Evolutionary conservation across 1,140 invertebrate species (phyloP).

Genomic region (Bombyx mandarina): DNA sequence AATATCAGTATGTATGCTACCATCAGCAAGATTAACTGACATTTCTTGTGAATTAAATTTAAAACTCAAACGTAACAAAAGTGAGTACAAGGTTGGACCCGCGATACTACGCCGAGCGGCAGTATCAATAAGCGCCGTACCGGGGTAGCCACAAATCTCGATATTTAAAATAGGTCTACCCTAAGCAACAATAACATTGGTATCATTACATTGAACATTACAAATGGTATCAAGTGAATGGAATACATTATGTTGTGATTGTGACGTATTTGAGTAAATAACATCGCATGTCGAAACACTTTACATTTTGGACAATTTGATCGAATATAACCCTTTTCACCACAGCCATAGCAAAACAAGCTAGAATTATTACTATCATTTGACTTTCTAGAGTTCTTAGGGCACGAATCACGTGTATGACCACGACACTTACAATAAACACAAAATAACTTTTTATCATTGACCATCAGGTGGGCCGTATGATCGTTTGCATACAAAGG

Average conservation of each 20-base stretch:
- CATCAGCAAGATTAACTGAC: constrained; percentile 2
- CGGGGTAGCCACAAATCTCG: background rate
- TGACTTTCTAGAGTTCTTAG: too few relatives aligned
- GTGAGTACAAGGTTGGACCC: background rate
- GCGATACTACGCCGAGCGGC: constrained; percentile 3
- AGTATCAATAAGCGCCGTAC: constrained; percentile 2
- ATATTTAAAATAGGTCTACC: constrained; percentile 3
- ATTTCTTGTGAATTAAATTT: constrained; percentile 1
- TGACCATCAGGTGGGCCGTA: too few relatives aligned
- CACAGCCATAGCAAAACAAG: too few relatives aligned
- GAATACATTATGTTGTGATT: too few relatives aligned
- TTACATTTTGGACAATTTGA: background rate
- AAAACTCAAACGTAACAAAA: constrained; percentile 1
- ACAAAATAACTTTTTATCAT: too few relatives aligned
- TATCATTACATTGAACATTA: background rate
- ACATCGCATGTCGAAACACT: background rate
- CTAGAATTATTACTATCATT: too few relatives aligned
- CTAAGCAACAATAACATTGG: background rate
- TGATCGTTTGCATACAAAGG: too few relatives aligned
- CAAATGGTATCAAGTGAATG: too few relatives aligned
- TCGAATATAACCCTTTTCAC: too few relatives aligned
- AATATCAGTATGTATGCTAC: background rate
- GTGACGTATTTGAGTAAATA: too few relatives aligned
- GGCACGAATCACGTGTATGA: too few relatives aligned
- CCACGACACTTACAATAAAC: too few relatives aligned